Evolutionary conservation across 2,888 invertebrate genomes (phyloP).

Genomic region (Hofmannophila pseudospretella): DNA sequence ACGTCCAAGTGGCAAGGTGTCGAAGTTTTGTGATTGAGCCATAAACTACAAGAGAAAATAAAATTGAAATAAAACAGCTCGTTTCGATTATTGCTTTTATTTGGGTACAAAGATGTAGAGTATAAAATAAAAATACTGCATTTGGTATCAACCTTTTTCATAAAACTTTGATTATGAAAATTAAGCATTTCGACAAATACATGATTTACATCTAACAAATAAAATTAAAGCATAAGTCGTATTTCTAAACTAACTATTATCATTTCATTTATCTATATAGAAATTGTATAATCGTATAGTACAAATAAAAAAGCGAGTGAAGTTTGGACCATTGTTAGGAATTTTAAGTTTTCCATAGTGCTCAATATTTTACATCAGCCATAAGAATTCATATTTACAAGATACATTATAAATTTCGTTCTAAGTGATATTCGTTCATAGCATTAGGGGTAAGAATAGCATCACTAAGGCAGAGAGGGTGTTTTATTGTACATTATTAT

Average conservation of each 20-base stretch:
- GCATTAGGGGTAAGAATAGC: conserved; percentile 70
- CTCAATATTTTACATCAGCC: conserved; percentile 64
- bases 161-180: conserved; percentile 74
- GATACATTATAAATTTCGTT: conserved; percentile 52
- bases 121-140: conserved; percentile 77
- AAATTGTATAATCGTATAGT: conserved; percentile 73
- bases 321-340: conserved; percentile 78
- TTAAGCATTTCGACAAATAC: conserved; percentile 74
- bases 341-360: conserved; percentile 73
- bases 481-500: conserved; percentile 71
- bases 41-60: conserved; percentile 6
- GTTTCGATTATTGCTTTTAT: conserved; percentile 69
- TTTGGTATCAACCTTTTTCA: conserved; percentile 73
- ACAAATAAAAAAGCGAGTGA: conserved; percentile 76
- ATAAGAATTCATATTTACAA: conserved; percentile 70
- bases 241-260: conserved; percentile 59
- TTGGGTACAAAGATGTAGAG: conserved; percentile 75
- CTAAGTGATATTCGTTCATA: conserved; percentile 59
- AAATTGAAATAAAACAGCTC: conserved; percentile 27
- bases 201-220: conserved; percentile 67
- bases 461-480: conserved; percentile 75
- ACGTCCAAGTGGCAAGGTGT: not conserved
- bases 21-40: conserved; percentile 5
- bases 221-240: conserved; percentile 71
- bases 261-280: conserved; percentile 67